A percentile compares a stretch with the other conserved stretches of the same genome.
phyloP scores from a whole-genome alignment of 2,797 vertebrate species.

The Remorina albescens region DNA sequence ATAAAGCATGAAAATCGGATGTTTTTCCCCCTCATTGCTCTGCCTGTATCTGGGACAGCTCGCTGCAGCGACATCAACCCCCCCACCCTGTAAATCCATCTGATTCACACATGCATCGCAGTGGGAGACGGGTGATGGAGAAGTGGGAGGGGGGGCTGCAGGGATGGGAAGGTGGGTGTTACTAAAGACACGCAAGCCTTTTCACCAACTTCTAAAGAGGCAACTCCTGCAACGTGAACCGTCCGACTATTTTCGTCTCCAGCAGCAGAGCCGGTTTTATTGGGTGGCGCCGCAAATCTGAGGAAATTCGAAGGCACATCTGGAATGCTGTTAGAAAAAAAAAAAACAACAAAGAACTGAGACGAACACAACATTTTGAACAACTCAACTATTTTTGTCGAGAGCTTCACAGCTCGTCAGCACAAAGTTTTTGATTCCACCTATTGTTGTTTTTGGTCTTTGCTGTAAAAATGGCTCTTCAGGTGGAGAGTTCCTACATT shows the following conservation, averaged over 20 bases:
- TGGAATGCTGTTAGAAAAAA: neutral
- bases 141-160: slow-evolving; percentile 8
- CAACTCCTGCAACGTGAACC: neutral
- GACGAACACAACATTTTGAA: slow-evolving; percentile 2
- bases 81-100: slow-evolving; percentile 59
- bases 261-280: slow-evolving; percentile 1
- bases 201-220: neutral
- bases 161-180: slow-evolving; percentile 23
- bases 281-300: neutral
- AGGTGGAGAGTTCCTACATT: no score
- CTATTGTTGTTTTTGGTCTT: neutral
- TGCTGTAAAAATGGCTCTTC: no score
- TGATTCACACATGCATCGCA: slow-evolving; percentile 43
- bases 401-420: slow-evolving; percentile 7
- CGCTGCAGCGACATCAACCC: slow-evolving; percentile 37
- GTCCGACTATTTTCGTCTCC: neutral
- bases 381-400: slow-evolving; percentile 10
- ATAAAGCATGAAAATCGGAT: slow-evolving; percentile 40
- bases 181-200: neutral
- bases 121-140: slow-evolving; percentile 28
- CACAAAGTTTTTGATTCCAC: slow-evolving; percentile 3
- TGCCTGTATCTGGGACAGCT: slow-evolving; percentile 49
- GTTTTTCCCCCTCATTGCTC: slow-evolving; percentile 20
- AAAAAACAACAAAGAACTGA: neutral
- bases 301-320: slow-evolving; percentile 12